Evolutionary conservation across 2,113 vertebrate species (phyloP), one percentile per base, ranked within the genome.

Genomic region (Oncorhynchus nerka): DNA sequence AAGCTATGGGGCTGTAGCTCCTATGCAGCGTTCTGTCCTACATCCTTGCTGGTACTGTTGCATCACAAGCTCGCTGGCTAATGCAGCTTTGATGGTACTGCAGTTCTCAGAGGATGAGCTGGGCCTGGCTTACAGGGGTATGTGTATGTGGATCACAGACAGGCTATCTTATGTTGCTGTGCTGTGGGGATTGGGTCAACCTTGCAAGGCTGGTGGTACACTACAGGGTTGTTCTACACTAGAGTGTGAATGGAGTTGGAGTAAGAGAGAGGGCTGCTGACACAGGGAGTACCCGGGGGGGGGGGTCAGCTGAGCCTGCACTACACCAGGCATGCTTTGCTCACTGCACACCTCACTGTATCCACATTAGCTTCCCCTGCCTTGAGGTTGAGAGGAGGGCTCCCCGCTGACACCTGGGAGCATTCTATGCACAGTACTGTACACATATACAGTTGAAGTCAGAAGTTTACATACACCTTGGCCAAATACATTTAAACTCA

Each of bases 331-430:
- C 68, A 78, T 49, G 45, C 55, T 78, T 80, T 75, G 70, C 59
- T 82, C 68, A 73, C 48, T 76, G 75, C 81, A 79, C 78, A 67
- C 72, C 76, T 84, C 55, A 28, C 32, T 70, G 55, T 66, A 32
- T 74, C 77, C 76, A 71, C 64, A 81, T 81, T 71, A 83, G 71
- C 64, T 70, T 45, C 39, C 30, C 39, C 11, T 69, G 57, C 34
- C 48, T 67, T 4, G 45, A 45, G 49, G 45, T n/a, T n/a, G 71
- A 24, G 62, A 78, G 71, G 51, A 67, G 22, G 55, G 66, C 57
- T 30, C 76, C 81, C 75, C 74, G 67, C 73, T 78, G 79, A 83
- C 71, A 79, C 73, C 70, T 76, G 51, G 70, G 48, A 66, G 51
- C 13, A 62, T 26, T 32, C 15, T 55, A 55, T 55, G 15, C 51